These are phyloP conservation scores for Centruroides vittatus DNA, from an alignment of 1,140 invertebrate species.

Conservation along the genomic window DNA sequence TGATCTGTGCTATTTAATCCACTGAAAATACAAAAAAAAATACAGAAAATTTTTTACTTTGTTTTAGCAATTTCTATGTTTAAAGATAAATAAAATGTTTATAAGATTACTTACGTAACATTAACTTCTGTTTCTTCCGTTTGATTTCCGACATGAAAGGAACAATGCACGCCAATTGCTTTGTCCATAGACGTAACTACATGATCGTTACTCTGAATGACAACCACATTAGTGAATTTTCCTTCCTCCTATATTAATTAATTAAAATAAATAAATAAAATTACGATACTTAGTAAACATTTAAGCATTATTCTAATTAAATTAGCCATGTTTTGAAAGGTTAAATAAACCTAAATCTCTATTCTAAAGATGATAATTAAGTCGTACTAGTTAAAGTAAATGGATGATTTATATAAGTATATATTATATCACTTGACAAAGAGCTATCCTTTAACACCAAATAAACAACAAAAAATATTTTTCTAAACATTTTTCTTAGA, in stretches of 20 bases:
- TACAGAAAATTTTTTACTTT: neutral
- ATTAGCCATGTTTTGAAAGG: too few relatives aligned
- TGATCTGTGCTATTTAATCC: slow-evolving; percentile 12
- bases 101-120: slow-evolving; percentile 10
- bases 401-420: too few relatives aligned
- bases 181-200: slow-evolving; percentile 19
- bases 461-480: too few relatives aligned
- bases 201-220: slow-evolving; percentile 20
- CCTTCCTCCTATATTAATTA: slow-evolving; percentile 16
- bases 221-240: slow-evolving; percentile 18
- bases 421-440: too few relatives aligned
- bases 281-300: neutral
- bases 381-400: too few relatives aligned
- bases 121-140: slow-evolving; percentile 17
- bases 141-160: slow-evolving; percentile 19
- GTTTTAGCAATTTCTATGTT: neutral
- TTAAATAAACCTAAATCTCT: too few relatives aligned
- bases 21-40: neutral
- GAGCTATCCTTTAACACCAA: too few relatives aligned
- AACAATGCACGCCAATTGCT: slow-evolving; percentile 19
- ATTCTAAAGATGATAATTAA: too few relatives aligned
- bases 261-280: neutral
- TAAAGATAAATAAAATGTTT: neutral
- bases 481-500: too few relatives aligned
- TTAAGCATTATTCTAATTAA: too few relatives aligned